phyloP scores from a whole-genome alignment of 1,140 invertebrate genomes.

The Zaprionus kolodkinae region DNA sequence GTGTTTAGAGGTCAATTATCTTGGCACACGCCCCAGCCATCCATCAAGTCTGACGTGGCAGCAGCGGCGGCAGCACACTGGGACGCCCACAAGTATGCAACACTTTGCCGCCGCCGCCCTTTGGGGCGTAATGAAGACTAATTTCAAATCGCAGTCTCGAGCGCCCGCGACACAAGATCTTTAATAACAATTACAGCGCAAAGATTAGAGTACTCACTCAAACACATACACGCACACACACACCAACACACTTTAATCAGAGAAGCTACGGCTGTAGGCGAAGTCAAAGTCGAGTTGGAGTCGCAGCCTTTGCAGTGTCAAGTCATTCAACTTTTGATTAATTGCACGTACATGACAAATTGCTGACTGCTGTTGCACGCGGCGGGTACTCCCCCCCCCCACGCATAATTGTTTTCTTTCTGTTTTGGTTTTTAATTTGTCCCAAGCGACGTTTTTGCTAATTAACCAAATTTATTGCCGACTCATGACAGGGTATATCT shows the following conservation, averaged over 20 bases:
- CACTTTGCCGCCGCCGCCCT: not conserved
- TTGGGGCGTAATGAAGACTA: constrained; percentile 67
- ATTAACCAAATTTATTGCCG: constrained; percentile 58
- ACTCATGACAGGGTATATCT: constrained; percentile 30
- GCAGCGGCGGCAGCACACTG: constrained; percentile 16
- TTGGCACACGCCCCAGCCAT: constrained; percentile 51
- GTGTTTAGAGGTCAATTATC: constrained; percentile 79
- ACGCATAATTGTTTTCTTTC: constrained; percentile 53
- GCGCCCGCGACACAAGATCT: constrained; percentile 41
- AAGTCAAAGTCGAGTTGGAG: constrained; percentile 11
- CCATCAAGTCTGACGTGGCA: constrained; percentile 50
- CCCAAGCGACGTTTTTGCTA: constrained; percentile 48
- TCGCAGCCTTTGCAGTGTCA: constrained; percentile 7
- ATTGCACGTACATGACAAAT: constrained; percentile 75
- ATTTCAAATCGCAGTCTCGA: constrained; percentile 54
- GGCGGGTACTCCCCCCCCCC: constrained; percentile 8
- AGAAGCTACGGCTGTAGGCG: constrained; percentile 5
- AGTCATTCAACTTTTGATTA: constrained; percentile 79
- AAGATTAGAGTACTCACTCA: not conserved
- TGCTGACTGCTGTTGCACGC: constrained; percentile 60
- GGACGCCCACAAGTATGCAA: constrained; percentile 68
- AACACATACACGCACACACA: not conserved
- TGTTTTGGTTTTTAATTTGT: constrained; percentile 68
- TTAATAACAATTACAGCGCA: constrained; percentile 60
- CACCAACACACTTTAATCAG: constrained; percentile 26